phyloP scores from a whole-genome alignment of 1,140 invertebrate genomes.

The Euschistus heros region DNA sequence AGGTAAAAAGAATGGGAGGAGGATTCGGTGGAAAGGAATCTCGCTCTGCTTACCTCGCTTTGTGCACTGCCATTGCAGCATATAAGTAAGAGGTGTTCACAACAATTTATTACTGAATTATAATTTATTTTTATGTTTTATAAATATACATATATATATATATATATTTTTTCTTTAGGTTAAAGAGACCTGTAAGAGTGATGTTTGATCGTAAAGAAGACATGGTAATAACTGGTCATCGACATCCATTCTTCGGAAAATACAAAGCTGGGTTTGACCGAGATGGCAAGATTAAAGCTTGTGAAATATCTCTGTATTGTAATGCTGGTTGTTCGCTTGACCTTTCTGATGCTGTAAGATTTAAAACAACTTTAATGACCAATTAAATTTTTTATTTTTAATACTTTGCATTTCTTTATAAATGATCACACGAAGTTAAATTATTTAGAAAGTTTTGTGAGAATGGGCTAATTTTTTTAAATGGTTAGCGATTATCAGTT shows the following conservation, averaged over 20 bases:
- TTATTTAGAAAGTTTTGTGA: too few species aligned
- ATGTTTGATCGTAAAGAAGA: slow-evolving; percentile 91
- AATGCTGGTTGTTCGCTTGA: slow-evolving; percentile 78
- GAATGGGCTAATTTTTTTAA: too few species aligned
- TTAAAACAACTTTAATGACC: too few species aligned
- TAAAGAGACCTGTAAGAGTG: slow-evolving; percentile 66
- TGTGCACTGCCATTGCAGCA: slow-evolving; percentile 58
- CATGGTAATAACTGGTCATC: slow-evolving; percentile 74
- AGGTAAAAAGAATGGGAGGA: slow-evolving; percentile 80
- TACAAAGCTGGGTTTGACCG: slow-evolving; percentile 77
- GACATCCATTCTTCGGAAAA: slow-evolving; percentile 79
- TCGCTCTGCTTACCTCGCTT: slow-evolving; percentile 40
- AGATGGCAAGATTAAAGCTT: slow-evolving; percentile 59
- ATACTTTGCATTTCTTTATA: too few species aligned
- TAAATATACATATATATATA: not conserved
- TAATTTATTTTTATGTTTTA: not conserved
- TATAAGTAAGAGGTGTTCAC: slow-evolving; percentile 33
- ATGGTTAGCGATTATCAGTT: too few species aligned
- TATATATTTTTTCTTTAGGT: slow-evolving; percentile 37
- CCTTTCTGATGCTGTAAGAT: slow-evolving; percentile 60
- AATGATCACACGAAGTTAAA: too few species aligned
- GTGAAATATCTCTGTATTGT: slow-evolving; percentile 61
- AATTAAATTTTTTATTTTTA: too few species aligned
- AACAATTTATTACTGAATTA: not conserved
- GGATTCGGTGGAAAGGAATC: slow-evolving; percentile 96